Evolutionary conservation across 2,113 vertebrate species (phyloP), one percentile per base, ranked within the genome.

Genomic region (Chauna torquata): DNA sequence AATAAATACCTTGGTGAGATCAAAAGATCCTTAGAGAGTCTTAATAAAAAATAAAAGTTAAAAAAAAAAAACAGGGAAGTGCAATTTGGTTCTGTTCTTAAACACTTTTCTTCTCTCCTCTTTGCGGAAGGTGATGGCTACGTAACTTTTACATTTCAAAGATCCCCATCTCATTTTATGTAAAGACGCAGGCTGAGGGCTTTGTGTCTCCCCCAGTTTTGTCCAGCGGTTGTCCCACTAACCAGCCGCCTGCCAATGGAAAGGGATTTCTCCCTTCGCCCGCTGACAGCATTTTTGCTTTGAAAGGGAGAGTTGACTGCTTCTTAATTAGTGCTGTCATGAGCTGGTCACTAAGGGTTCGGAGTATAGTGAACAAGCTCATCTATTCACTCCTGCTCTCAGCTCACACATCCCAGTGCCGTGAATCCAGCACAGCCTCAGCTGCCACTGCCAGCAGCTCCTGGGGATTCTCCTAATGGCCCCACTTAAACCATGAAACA

Each of bases 1-100:
- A 92, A 97, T 86, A 97, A 97, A 95, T 84, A 93, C 45, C 50
- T 52, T 11, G 1, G 25, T 3, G 82, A 91, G 90, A 97, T 96
- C 92, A 97, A 96, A 97, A 96, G 86, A 82, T 44, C 82, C 66
- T 90, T 62, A 74, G 95, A 91, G 50, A 64, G 78, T 75, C 90
- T 97, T 92, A 89, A 93, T 80, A 42, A 71, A 59, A 74, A 57
- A n/a, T n/a, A n/a, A 59, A 65, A 57, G 23, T 59, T 45, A 83
- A 57, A 76, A 40, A 16, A 58, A 59, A 42, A 93, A 7, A 15
- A 24, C 47, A 83, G 80, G 68, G 91, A 82, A 69, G 85, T 10
- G 49, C 24, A 38, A 74, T 88, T 69, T 47, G 85, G 77, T 70
- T 54, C 45, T n/a, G 28, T 34, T 55, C 74, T 50, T 64, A 65